These are phyloP conservation scores for Trididemnum clinides DNA, from an alignment of 23 tunicate species.

Conservation along the genomic window DNA sequence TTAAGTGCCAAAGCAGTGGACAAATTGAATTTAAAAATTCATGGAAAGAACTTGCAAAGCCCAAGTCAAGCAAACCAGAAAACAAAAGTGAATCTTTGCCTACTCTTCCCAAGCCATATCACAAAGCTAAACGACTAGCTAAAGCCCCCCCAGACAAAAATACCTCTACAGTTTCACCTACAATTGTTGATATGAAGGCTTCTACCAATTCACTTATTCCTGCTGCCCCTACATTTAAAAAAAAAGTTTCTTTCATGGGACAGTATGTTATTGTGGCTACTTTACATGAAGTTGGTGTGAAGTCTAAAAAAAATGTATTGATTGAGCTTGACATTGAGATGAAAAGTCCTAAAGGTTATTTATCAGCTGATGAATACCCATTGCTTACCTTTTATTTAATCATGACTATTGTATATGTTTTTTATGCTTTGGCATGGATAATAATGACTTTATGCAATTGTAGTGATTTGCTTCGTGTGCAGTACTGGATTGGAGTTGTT, in stretches of 20 bases:
- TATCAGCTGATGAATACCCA: constrained; percentile 97
- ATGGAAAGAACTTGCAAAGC: neutral
- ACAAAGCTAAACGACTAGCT: neutral
- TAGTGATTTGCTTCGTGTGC: constrained; percentile 87
- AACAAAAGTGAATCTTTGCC: neutral
- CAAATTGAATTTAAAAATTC: neutral
- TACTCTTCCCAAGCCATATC: neutral
- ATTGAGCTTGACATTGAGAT: constrained; percentile 51
- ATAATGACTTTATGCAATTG: constrained; percentile 83
- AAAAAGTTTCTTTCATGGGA: constrained; percentile 21
- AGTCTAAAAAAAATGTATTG: neutral
- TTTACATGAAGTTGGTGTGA: neutral
- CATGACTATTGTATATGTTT: constrained; percentile 87
- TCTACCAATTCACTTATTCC: neutral
- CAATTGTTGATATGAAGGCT: neutral
- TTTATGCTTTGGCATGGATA: constrained; percentile 77
- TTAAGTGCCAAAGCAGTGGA: neutral
- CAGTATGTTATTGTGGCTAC: neutral
- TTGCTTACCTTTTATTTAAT: constrained; percentile 75
- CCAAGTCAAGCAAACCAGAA: neutral
- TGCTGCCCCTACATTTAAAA: neutral
- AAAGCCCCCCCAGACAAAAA: neutral
- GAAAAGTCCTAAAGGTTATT: constrained; percentile 70
- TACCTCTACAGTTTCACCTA: neutral
- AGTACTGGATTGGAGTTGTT: constrained; percentile 99